Evolutionary conservation across 2,797 vertebrate genomes (phyloP), one percentile per base, ranked within the genome.

Genomic region (Scleropages formosus): DNA sequence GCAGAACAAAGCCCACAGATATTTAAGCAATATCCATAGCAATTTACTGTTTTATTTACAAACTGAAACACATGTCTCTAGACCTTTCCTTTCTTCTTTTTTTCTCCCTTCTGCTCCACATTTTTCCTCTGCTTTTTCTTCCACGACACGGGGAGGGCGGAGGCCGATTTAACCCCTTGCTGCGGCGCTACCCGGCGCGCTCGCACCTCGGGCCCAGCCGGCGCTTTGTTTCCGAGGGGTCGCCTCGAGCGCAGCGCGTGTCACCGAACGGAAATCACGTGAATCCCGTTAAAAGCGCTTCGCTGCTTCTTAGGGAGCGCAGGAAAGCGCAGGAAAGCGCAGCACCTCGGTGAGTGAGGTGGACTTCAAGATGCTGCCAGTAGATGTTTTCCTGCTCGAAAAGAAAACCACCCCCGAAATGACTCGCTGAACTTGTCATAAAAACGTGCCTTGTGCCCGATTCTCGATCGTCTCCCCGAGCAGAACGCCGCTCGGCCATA

Each of bases 31-130:
- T 88, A 89, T 91, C 84, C 88, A 89, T 86, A 83, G 85, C 87
- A 90, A 90, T 90, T 90, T 89, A 88, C 87, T 87, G 84, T 91
- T 91, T 91, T 91, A 91, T 91, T 91, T 90, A 90, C 88, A 91
- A 91, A 90, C 89, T 84, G 82, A 90, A 91, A 90, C 90, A 92
- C 84, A 85, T 91, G 90, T 88, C 84, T 80, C 80, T 60, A 79
- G 85, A 85, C 79, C 83, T 85, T 84, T 81, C 78, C 71, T 72
- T 78, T 77, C 72, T 71, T 66, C 49, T n/a, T 24, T 71, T 82
- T 46, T 44, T 67, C 58, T 61, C 49, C 80, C 78, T 81, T 85
- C 82, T 83, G 78, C 78, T 76, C 78, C 81, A 76, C 79, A 79
- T 73, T 78, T 80, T 71, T 44, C 49, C 49, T 27, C 60, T 26